Conservation (phyloP, 2,888 invertebrate species). For the Drosophila rellima region DNA sequence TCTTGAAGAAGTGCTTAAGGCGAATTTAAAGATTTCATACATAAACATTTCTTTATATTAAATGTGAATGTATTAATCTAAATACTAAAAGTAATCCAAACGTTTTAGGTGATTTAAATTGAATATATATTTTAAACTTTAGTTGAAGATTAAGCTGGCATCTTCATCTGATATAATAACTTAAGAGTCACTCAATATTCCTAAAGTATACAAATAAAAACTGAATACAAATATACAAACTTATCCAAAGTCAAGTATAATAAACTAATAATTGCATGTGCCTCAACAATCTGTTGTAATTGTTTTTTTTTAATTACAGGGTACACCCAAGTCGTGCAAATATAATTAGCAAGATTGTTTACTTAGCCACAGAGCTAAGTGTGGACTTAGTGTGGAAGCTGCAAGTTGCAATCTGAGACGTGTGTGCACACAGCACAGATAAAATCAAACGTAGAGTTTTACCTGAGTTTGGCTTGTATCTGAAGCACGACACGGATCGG, state of each 20-base stretch:
- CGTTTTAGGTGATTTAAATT: no score
- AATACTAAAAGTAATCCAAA: no score
- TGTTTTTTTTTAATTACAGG: conserved; percentile 12
- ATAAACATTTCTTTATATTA: no score
- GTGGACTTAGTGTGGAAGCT: conserved; percentile 24
- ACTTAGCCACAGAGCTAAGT: conserved; percentile 17
- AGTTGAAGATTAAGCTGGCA: no score
- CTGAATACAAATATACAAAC: background rate
- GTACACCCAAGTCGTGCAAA: conserved; percentile 19
- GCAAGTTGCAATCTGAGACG: no score
- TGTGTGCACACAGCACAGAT: conserved; percentile 58
- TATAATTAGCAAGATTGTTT: conserved; percentile 12
- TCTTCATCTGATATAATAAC: background rate
- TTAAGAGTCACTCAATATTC: no score
- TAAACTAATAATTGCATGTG: background rate
- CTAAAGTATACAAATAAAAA: no score
- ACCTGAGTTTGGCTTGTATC: conserved; percentile 43
- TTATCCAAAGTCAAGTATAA: background rate
- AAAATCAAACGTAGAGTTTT: conserved; percentile 64
- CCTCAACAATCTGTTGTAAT: background rate
- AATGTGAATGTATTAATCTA: no score
- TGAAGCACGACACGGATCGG: conserved; percentile 51
- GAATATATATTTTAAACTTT: no score
- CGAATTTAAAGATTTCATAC: no score
- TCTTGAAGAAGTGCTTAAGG: background rate